Percentiles rank a stretch among this genome's conserved stretches.
phyloP scores from a whole-genome alignment of 2,888 invertebrate genomes.

The Drosophila formosana region DNA sequence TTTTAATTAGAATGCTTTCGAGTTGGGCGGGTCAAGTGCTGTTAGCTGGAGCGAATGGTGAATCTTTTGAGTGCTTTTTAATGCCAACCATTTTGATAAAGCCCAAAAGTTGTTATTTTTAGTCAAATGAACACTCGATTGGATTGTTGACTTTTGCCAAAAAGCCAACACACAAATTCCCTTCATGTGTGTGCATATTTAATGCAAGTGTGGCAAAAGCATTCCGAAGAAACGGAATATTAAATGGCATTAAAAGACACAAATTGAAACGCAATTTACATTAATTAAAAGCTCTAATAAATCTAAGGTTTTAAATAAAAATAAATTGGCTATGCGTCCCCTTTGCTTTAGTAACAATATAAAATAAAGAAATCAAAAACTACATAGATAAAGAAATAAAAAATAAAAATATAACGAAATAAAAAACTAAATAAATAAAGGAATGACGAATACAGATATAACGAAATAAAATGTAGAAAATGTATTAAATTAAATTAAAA shows the following conservation, averaged over 20 bases:
- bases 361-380: too few relatives aligned
- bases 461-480: too few relatives aligned
- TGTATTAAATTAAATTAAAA: background rate
- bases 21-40: background rate
- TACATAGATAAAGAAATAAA: too few relatives aligned
- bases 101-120: background rate
- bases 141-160: background rate
- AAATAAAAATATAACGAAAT: too few relatives aligned
- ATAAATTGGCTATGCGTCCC: too few relatives aligned
- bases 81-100: constrained; percentile 14
- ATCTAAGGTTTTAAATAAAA: too few relatives aligned
- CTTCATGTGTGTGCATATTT: background rate
- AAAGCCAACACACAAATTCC: background rate
- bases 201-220: background rate
- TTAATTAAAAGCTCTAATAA: background rate
- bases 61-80: constrained; percentile 8
- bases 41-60: background rate
- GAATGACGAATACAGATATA: too few relatives aligned
- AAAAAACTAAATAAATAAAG: too few relatives aligned
- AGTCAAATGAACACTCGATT: background rate
- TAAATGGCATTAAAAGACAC: background rate
- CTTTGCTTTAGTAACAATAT: too few relatives aligned
- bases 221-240: background rate
- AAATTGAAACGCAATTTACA: background rate
- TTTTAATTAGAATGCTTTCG: constrained; percentile 23